Evolutionary conservation across 2,888 invertebrate genomes (phyloP), one percentile per base, ranked within the genome.

Genomic region (Hirtodrosophila cameraria): DNA sequence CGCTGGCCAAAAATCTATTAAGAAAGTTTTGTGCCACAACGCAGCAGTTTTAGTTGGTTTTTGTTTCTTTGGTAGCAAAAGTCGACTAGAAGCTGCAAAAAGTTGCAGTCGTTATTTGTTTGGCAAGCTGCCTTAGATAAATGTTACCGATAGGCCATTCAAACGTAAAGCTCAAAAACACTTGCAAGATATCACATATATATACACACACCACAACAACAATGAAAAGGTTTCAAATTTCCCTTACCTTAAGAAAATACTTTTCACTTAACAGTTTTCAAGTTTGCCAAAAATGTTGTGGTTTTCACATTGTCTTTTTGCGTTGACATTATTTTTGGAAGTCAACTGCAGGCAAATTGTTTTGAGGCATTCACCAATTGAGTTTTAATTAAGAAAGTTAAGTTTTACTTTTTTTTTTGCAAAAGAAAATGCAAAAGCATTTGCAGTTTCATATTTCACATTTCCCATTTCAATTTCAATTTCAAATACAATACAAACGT

Each of bases 341-440:
- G 18, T 43, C 59, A 53, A 35, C 23, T 38, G 58, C 58, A 35
- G 33, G 2, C 28, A 53, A 75, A 66, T 70, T 63, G 62, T 61
- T 65, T 48, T 43, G 60, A 48, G 74, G 75, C 75, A 76, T 68
- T 69, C 58, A 58, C 20, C 80, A 67, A 79, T 79, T 79, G 67
- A 82, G 77, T 82, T 77, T 82, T 81, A 81, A 81, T 81, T 82
- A 82, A 82, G 73, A 81, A 81, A 81, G 80, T 81, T 81, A 60
- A 59, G 59, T 46, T 48, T n/a, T n/a, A n/a, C n/a, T n/a, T n/a
- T n/a, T n/a, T n/a, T n/a, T n/a, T n/a, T n/a, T n/a, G n/a, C n/a
- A n/a, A n/a, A n/a, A n/a, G n/a, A n/a, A n/a, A n/a, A n/a, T 45
- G 41, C 64, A 64, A 45, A 60, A 52, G 67, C 63, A 62, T 70